These are phyloP conservation scores for Triplophysa bombifrons DNA, from an alignment of 2,797 vertebrate species.

Conservation along the genomic window DNA sequence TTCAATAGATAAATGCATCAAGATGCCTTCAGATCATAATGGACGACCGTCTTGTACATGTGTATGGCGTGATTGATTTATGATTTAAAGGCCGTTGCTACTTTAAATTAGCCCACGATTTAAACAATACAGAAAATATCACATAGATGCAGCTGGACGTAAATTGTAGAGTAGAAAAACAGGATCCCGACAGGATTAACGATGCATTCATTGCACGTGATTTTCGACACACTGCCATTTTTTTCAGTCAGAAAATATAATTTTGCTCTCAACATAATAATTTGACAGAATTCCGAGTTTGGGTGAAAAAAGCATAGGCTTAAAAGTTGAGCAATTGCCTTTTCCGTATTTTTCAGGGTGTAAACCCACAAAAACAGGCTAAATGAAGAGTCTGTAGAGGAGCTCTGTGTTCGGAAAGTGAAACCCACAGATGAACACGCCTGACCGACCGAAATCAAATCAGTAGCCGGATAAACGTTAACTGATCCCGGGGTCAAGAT, in stretches of 20 bases:
- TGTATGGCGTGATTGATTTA: background rate
- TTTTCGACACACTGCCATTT: background rate
- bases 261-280: background rate
- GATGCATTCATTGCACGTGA: no score
- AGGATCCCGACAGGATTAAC: background rate
- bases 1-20: background rate
- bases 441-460: background rate
- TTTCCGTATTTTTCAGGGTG: background rate
- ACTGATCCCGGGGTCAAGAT: background rate
- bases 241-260: background rate
- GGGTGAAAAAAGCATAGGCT: no score
- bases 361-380: background rate
- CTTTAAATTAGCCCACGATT: background rate
- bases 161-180: background rate
- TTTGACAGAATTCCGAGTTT: background rate
- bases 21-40: background rate
- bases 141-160: no score
- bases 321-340: background rate
- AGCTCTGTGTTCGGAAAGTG: background rate
- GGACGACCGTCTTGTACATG: background rate
- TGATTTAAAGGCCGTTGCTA: background rate
- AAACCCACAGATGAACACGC: background rate
- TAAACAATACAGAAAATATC: background rate
- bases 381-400: background rate
- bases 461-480: background rate